phyloP scores from a whole-genome alignment of 2,888 invertebrate species.

The Calameuta filiformis region DNA sequence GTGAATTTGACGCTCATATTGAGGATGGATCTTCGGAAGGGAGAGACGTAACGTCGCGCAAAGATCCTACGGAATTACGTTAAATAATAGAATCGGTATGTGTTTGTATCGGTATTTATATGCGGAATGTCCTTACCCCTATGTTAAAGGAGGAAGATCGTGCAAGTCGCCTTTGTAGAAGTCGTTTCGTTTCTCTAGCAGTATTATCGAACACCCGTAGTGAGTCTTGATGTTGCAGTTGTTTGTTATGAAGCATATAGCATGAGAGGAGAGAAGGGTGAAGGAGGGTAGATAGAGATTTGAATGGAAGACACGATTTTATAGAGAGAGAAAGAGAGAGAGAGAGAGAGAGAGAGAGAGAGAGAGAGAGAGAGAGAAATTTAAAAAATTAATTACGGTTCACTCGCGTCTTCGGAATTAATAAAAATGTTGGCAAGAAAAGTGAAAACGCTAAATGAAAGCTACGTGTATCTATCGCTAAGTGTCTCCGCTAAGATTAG shows the following conservation, averaged over 20 bases:
- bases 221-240: slow-evolving; percentile 33
- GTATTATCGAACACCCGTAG: slow-evolving; percentile 41
- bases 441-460: too few species aligned
- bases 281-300: too few species aligned
- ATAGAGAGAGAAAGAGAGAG: too few species aligned
- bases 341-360: neutral
- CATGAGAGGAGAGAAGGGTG: too few species aligned
- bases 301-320: too few species aligned
- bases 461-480: too few species aligned
- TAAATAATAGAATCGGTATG: neutral
- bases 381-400: too few species aligned
- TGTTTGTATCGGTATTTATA: neutral
- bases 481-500: too few species aligned
- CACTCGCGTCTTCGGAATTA: too few species aligned
- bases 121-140: neutral
- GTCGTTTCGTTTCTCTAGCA: slow-evolving; percentile 34
- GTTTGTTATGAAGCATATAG: slow-evolving; percentile 4
- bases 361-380: neutral
- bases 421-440: too few species aligned
- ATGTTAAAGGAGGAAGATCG: neutral
- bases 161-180: neutral
- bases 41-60: neutral
- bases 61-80: neutral
- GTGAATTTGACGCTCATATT: too few species aligned
- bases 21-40: neutral